Percentiles rank a stretch among this genome's conserved stretches.
Conservation (phyloP, 2,113 vertebrate species). For the rat (Rattus norvegicus) region DNA sequence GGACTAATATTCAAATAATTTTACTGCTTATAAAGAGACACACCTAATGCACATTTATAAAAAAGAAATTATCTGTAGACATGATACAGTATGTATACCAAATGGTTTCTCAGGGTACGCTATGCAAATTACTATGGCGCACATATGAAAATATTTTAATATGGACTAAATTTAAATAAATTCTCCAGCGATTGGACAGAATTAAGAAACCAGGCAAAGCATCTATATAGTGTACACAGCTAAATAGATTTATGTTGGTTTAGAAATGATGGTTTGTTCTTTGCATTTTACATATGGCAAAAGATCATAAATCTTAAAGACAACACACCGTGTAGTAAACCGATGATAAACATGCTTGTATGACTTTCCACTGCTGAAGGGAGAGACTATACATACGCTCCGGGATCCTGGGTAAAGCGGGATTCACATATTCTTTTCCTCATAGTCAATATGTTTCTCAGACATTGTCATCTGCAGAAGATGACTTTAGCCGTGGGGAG, state of each 20-base stretch:
- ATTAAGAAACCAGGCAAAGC: neutral
- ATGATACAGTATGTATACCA: neutral
- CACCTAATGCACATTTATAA: neutral
- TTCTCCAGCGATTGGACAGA: neutral
- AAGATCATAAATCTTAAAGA: neutral
- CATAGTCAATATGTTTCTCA: neutral
- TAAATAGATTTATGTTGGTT: constrained; percentile 23
- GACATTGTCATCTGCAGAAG: neutral
- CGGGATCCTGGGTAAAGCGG: neutral
- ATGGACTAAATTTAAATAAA: neutral
- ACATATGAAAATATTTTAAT: neutral
- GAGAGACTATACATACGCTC: too few relatives aligned
- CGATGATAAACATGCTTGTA: neutral
- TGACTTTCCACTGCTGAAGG: neutral
- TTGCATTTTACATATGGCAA: neutral
- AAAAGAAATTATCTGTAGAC: constrained; percentile 26
- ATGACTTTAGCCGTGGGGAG: neutral
- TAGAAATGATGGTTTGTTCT: constrained; percentile 1
- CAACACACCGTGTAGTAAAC: neutral
- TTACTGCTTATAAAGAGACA: neutral
- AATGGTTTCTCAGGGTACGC: neutral
- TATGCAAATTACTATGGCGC: neutral
- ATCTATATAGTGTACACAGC: neutral
- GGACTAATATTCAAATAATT: constrained; percentile 12
- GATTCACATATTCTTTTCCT: neutral